A percentile compares a stretch with the other conserved stretches of the same genome.
phyloP scores from a whole-genome alignment of 2,113 vertebrate genomes.

The Rhombomys opimus region DNA sequence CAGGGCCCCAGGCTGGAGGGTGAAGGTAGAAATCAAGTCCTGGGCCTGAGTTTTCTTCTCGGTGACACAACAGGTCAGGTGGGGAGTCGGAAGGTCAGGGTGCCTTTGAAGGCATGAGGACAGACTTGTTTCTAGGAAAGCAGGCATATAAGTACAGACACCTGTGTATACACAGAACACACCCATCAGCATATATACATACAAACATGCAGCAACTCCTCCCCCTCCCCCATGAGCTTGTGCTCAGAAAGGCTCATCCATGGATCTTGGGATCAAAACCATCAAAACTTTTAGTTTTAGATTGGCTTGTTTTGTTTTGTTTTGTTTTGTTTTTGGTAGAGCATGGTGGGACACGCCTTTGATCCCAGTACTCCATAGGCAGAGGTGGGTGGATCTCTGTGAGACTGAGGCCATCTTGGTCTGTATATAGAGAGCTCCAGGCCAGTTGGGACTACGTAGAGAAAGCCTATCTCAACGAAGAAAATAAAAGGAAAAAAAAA shows the following conservation, averaged over 20 bases:
- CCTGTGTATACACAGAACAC: background rate
- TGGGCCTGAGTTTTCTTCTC: background rate
- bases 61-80: fast-evolving
- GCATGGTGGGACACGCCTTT: fast-evolving
- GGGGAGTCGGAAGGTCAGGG: background rate
- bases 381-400: background rate
- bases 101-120: background rate
- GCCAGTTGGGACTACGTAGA: background rate
- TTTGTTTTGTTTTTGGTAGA: background rate
- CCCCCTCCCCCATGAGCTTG: background rate
- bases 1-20: background rate
- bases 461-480: background rate
- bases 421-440: background rate
- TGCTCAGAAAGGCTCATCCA: background rate
- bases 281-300: background rate
- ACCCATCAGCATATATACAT: background rate
- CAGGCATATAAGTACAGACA: fast-evolving
- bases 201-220: background rate
- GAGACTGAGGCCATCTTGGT: background rate
- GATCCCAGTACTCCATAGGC: background rate
- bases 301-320: background rate
- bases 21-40: background rate
- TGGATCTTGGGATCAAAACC: background rate
- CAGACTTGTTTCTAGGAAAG: background rate
- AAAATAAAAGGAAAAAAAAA: background rate